Base-by-base conservation (phyloP, 2,797 vertebrate species). In the Eremophila alpestris region DNA sequence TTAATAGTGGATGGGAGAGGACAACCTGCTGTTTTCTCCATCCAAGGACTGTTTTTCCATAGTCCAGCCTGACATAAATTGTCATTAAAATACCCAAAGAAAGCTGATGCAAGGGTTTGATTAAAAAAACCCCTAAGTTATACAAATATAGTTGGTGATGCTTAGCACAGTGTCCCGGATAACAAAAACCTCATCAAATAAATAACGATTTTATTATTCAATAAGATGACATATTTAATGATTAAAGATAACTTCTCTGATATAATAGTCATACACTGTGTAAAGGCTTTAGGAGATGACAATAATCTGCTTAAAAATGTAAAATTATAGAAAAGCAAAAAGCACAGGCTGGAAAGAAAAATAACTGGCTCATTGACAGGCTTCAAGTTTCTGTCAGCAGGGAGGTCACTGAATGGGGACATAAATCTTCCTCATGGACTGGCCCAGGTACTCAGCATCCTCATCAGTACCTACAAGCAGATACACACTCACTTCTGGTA, bases 181-280 rank as follows among this genome's bases (percentile, higher is more conserved):
- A 90, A 60, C 19, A 89, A 55, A 89, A 87, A 45, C 40, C n/a
- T 85, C n/a, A 64, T 91, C 29, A 87, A 91, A 92, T 21, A 85
- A 90, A 83, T 80, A 70, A 63, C 5, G 0, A 78, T 69, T 88
- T 88, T 3, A 40, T 78, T 83, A 11, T 71, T 93, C 58, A 77
- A 4, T 64, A 78, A 90, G 30, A 54, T 81, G 29, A 55, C 19
- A 62, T n/a, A 46, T 64, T 77, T 83, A 46, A 71, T 71, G 8
- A 78, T 60, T 88, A 86, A 91, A 78, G 23, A 34, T 21, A 64
- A 55, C 21, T 75, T 10, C 27, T 36, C 9, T 43, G 49, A 70
- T 55, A 17, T 16, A 74, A 83, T 24, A 77, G 32, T 30, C 5
- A 80, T 67, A 59, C 8, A 58, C 7, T 48, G 10, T 62, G 34